Base-by-base conservation (phyloP, 2,888 invertebrate species). In the Acleris sparsana region DNA sequence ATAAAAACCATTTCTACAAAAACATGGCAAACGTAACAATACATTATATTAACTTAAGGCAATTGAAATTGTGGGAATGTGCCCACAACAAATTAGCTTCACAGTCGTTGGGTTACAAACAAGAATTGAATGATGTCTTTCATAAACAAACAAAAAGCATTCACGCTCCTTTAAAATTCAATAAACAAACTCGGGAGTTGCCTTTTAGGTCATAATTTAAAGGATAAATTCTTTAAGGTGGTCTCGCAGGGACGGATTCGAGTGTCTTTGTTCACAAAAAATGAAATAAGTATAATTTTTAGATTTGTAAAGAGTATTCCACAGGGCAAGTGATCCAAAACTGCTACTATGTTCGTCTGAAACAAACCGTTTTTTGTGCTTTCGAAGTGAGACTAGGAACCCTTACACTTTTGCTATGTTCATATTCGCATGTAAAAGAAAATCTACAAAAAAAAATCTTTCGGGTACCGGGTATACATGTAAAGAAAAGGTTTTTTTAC, bases 201-300 rank as follows among this genome's bases (percentile, higher is more conserved):
- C 49, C 58, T 49, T 49, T 59, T 59, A 59, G 29, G 33, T 49
- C 33, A 59, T 59, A 59, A 59, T 59, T 59, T 59, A 59, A 59
- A 49, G 33, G 49, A 18, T 49, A 48, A 49, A 59, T 59, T 49
- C 49, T 59, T 59, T 33, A 59, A 49, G 16, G n/a, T 25, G 43
- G 29, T 17, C 58, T 33, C 58, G 48, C 39, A 6, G 49, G 58
- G 58, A 59, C 13, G 5, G 6, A 33, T 11, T 16, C 16, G 6
- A 20, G n/a, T 33, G 58, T 33, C 58, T 59, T 49, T 33, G 58
- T 49, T n/a, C n/a, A 59, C 18, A 48, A 43, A 57, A 20, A 18
- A 9, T 49, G 49, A 9, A 48, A 48, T 29, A 9, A 48, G 33
- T 29, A 59, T 48, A 18, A 18, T 49, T 49, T 11, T 59, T 49